Conservation (phyloP, 2,113 vertebrate species). For the Miniopterus natalensis region DNA sequence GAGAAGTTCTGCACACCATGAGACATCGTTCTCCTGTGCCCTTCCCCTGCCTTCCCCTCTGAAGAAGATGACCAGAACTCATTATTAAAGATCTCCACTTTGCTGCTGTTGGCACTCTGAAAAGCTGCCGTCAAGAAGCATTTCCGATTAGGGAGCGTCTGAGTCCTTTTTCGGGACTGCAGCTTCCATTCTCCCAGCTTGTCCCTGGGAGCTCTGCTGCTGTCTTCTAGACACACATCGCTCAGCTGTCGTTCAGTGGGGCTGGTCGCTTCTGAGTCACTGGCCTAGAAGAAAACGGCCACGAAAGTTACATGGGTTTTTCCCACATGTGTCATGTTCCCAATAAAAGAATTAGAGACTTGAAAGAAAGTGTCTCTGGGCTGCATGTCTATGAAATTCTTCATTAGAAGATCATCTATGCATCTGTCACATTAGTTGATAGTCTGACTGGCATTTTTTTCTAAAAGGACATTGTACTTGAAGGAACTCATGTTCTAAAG, state of each 20-base stretch:
- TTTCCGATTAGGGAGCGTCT: constrained; percentile 93
- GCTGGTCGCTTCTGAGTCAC: constrained; percentile 27
- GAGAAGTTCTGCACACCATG: constrained; percentile 93
- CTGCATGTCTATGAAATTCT: neutral
- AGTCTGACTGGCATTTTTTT: neutral
- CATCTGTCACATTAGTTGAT: neutral
- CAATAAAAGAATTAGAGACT: neutral
- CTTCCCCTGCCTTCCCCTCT: constrained; percentile 67
- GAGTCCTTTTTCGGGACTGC: constrained; percentile 94
- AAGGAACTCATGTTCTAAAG: neutral
- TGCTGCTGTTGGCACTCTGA: constrained; percentile 70
- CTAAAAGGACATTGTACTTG: neutral
- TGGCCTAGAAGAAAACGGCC: constrained; percentile 80
- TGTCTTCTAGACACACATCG: constrained; percentile 12
- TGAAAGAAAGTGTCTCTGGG: neutral
- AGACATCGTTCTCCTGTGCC: constrained; percentile 93
- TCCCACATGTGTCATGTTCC: neutral
- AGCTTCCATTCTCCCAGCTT: constrained; percentile 78
- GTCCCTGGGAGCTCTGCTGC: neutral
- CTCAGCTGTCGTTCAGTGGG: constrained; percentile 25
- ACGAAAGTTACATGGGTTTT: neutral
- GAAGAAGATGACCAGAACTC: constrained; percentile 85
- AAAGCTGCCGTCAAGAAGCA: constrained; percentile 81
- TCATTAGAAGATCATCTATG: neutral
- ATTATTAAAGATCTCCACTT: constrained; percentile 70